Percentiles rank a stretch among this genome's conserved stretches.
Evolutionary conservation across 2,113 vertebrate genomes (phyloP).

Genomic region (Fregata magnificens): DNA sequence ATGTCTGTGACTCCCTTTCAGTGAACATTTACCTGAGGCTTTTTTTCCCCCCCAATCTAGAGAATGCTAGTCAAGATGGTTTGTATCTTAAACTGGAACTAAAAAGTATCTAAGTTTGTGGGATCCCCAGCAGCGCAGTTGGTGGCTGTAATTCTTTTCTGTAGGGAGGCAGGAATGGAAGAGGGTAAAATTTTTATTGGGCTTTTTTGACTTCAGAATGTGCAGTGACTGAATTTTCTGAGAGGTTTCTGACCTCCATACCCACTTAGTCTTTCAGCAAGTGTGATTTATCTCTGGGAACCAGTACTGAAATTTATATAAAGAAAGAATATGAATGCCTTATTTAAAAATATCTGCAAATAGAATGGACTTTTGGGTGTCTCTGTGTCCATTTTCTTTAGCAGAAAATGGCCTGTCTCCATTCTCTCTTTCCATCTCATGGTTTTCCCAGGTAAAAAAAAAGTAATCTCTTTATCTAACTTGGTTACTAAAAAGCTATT

Average conservation of each 20-base stretch:
- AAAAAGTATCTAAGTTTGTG: neutral
- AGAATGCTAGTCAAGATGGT: neutral
- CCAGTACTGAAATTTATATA: neutral
- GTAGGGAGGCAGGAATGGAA: neutral
- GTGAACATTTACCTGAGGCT: neutral
- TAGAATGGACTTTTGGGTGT: neutral
- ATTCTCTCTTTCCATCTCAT: neutral
- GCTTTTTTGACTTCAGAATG: neutral
- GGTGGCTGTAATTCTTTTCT: neutral
- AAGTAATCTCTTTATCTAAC: neutral
- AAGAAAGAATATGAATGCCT: neutral
- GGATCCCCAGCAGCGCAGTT: neutral
- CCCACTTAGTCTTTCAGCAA: neutral
- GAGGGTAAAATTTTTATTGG: neutral
- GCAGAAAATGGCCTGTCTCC: neutral
- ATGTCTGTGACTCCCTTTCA: neutral
- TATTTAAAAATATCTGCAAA: neutral
- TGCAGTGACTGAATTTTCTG: neutral
- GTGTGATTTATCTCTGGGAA: neutral
- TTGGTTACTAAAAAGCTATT: neutral
- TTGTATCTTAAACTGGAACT: neutral
- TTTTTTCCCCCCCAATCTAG: accelerated
- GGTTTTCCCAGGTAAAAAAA: neutral
- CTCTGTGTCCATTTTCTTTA: neutral
- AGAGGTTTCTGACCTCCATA: neutral